Evolutionary conservation across 2,113 vertebrate species (phyloP), one percentile per base, ranked within the genome.

Genomic region (Lampris megalopsis): DNA sequence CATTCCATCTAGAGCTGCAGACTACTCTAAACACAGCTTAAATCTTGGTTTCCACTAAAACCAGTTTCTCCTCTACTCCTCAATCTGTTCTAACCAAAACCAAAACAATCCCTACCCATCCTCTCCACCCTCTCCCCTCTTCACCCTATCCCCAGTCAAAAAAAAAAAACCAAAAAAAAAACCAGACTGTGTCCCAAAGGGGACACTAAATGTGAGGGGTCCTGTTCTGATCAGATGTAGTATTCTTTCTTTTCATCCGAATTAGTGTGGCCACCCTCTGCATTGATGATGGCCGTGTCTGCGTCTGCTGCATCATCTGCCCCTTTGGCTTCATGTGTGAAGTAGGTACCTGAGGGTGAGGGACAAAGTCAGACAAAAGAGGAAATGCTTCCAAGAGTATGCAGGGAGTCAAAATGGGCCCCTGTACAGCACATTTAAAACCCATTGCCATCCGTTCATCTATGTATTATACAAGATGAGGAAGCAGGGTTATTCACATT

Each of bases 271-370:
- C 98, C 98, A 5, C 98, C 98, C 85, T 99, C 98, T 59, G 98
- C 98, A 43, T 99, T 99, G 96, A 99, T 99, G 94, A 99, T 99
- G 89, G 98, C 98, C 75, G 98, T 99, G 90, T 99, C 98, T 59
- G 98, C 98, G 54, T 99, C 98, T 59, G 98, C 97, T 0, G 98
- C 98, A 47, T 99, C 98, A 40, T 99, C 98, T 6, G 98, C 98
- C 89, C 98, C 98, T 95, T 99, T 99, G 93, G 98, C 98, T 96
- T 99, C 98, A 36, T 99, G 98, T 63, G 97, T 99, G 95, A 99
- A 99, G 93, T 99, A 99, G 83, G 97, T 99, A 92, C 97, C 98
- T 99, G 95, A 63, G 90, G 91, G 57, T 89, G 90, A 66, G 68
- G 75, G 76, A 83, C 75, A 73, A 68, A 62, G 86, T 92, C 81